Base-by-base conservation (phyloP, 2,888 invertebrate species). In the Caenorhabditis becei region DNA sequence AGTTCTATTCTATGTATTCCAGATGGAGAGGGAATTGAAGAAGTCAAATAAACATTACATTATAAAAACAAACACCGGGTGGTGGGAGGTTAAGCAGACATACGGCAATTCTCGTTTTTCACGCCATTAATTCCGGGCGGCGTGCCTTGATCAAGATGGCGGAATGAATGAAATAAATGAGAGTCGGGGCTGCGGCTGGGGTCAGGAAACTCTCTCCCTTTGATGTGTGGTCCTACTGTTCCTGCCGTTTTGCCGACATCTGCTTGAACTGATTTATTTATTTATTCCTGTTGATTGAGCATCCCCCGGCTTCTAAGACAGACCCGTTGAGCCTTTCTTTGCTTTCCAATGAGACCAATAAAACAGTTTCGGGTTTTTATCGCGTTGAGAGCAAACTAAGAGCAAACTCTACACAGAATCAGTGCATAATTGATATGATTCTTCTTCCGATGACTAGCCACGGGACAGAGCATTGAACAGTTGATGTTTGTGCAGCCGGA, bases 141-240 rank as follows among this genome's bases (percentile, higher is more conserved):
- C n/a, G 26, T 56, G 35, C 20, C 54, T 54, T 32, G 56, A 71
- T 71, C 71, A 71, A 63, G 63, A 63, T 72, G 63, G 72, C 61
- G 72, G 72, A 72, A 71, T 53, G 63, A 63, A 58, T 54, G 8
- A 14, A n/a, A 24, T 24, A 24, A 2, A 14, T 8, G 8, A 20
- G n/a, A 20, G 47, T 8, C n/a, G 7, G 8, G 18, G 47, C n/a
- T n/a, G n/a, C n/a, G n/a, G n/a, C n/a, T n/a, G 7, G 51, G 23
- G 49, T n/a, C n/a, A 18, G 28, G 20, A 26, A 20, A 16, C 28
- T n/a, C 44, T n/a, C n/a, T 51, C 53, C 41, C 56, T 72, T 72
- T 72, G 71, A 72, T 72, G 53, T 71, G n/a, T n/a, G n/a, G 49
- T 35, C 11, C 51, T 51, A 71, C 72, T 56, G 70, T 70, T 32